A percentile compares a stretch with the other conserved stretches of the same genome.
Conservation (phyloP, 1,140 invertebrate genomes). For the Cydia amplana region DNA sequence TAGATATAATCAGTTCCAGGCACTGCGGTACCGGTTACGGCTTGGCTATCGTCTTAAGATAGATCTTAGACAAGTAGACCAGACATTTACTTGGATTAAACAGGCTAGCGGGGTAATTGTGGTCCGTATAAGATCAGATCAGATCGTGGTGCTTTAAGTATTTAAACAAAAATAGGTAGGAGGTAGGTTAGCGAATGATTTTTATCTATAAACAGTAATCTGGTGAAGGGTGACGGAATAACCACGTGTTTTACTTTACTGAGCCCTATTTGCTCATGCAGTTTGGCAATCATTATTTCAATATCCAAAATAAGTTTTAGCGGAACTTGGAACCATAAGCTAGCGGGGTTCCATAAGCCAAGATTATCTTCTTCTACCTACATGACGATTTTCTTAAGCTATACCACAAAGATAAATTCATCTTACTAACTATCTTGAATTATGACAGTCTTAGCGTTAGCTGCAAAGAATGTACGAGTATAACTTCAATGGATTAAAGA, state of each 20-base stretch:
- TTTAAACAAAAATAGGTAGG: no score
- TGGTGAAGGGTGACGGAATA: background rate
- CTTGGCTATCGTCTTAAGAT: background rate
- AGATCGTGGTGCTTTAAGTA: no score
- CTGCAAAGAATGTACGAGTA: no score
- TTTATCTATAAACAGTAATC: background rate
- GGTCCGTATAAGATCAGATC: background rate
- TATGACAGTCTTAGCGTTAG: no score
- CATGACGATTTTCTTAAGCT: background rate
- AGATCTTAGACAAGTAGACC: background rate
- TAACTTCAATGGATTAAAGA: no score
- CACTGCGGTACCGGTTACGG: slow-evolving; percentile 1
- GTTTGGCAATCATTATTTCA: background rate
- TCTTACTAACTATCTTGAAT: no score
- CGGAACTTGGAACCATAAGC: background rate
- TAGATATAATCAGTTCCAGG: background rate
- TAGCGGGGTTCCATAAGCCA: background rate
- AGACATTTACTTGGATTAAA: background rate
- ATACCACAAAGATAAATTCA: no score
- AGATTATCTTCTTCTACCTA: background rate
- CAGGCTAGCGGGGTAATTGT: background rate
- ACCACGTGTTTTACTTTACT: background rate
- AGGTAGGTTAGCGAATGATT: no score
- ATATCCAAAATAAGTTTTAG: background rate
- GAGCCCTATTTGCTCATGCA: background rate